A percentile compares a stretch with the other conserved stretches of the same genome.
Evolutionary conservation across 2,888 invertebrate genomes (phyloP).

Genomic region (Agrochola lychnidis): DNA sequence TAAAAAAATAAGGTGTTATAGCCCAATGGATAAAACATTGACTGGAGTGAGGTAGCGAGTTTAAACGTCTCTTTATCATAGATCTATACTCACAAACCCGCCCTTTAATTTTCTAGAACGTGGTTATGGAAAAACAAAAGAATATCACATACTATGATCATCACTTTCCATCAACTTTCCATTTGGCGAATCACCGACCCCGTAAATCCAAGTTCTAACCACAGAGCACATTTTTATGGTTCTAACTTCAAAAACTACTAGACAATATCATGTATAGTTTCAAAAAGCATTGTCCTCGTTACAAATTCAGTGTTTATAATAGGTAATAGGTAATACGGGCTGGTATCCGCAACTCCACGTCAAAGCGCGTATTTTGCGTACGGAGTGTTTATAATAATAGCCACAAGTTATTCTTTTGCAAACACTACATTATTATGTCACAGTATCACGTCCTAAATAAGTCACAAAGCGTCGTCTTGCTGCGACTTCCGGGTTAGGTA

Average conservation of each 20-base stretch:
- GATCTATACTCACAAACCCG: not conserved
- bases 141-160: not conserved
- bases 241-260: not conserved
- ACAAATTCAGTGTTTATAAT: not conserved
- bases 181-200: not conserved
- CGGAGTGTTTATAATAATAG: constrained; percentile 17
- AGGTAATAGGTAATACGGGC: no score
- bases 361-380: no score
- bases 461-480: constrained; percentile 2
- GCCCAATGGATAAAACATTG: not conserved
- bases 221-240: no score
- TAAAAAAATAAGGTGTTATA: not conserved
- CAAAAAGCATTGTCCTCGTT: constrained; percentile 8
- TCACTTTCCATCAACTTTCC: not conserved
- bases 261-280: not conserved
- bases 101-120: not conserved
- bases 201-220: not conserved
- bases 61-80: not conserved
- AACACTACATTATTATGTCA: constrained; percentile 24
- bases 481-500: constrained; percentile 44
- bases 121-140: constrained; percentile 5
- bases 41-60: not conserved
- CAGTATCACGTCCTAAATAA: constrained; percentile 38
- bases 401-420: constrained; percentile 3
- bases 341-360: no score